Evolutionary conservation across 2,888 invertebrate genomes (phyloP).

Genomic region (Antheraea yamamai): DNA sequence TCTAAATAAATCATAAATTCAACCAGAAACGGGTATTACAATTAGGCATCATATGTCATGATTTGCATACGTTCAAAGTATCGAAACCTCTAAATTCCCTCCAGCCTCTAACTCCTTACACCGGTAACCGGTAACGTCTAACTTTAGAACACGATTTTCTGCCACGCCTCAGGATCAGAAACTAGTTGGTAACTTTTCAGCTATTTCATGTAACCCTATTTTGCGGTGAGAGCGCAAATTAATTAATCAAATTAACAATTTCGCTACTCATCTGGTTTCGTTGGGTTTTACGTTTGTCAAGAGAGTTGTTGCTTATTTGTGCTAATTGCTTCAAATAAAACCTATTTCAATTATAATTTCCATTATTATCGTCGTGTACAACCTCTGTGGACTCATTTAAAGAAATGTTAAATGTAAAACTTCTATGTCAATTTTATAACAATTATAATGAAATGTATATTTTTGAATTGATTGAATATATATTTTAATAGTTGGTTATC

Average conservation of each 20-base stretch:
- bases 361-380: background rate
- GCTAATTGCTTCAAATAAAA: background rate
- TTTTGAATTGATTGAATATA: too few relatives aligned
- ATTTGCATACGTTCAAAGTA: conserved; percentile 7
- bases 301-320: background rate
- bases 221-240: conserved; percentile 20
- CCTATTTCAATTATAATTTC: background rate
- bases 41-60: background rate
- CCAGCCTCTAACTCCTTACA: conserved; percentile 17
- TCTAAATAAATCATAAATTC: background rate
- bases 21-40: background rate
- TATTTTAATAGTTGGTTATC: background rate
- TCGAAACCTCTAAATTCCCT: background rate
- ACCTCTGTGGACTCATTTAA: background rate
- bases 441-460: too few relatives aligned
- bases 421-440: too few relatives aligned
- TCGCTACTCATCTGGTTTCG: conserved; percentile 17
- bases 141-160: conserved; percentile 22
- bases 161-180: conserved; percentile 27
- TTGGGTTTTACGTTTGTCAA: background rate
- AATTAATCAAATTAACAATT: conserved; percentile 26
- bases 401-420: too few relatives aligned
- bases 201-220: conserved; percentile 26
- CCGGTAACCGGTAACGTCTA: conserved; percentile 19
- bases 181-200: conserved; percentile 30